Conservation (phyloP, 2,888 invertebrate species). For the Apomyelois bistriatella region DNA sequence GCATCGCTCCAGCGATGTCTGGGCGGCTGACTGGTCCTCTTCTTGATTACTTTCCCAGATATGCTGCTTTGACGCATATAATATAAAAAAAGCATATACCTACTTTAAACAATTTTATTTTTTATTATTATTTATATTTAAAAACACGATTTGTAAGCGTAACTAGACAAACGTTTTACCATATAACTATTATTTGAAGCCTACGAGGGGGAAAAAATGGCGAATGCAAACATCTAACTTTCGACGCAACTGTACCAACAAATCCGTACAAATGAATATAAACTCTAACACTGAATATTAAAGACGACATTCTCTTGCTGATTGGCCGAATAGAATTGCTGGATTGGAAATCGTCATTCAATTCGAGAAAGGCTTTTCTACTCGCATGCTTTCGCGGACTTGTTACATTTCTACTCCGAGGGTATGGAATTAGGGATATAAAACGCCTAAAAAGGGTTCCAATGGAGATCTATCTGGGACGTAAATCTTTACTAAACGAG, state of each 20-base stretch:
- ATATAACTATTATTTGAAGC: background rate
- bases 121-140: too few species aligned
- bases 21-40: too few species aligned
- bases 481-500: conserved; percentile 39
- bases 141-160: background rate
- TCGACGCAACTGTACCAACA: conserved; percentile 27
- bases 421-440: conserved; percentile 47
- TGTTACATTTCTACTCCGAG: conserved; percentile 37
- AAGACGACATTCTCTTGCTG: background rate
- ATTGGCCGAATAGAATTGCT: conserved; percentile 12
- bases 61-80: too few species aligned
- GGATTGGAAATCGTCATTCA: conserved; percentile 12
- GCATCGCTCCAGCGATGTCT: too few species aligned
- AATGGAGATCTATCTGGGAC: conserved; percentile 28
- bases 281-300: background rate
- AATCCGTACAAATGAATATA: conserved; percentile 12
- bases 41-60: too few species aligned
- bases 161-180: background rate
- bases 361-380: conserved; percentile 31
- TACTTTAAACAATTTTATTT: too few species aligned
- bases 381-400: conserved; percentile 25
- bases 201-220: conserved; percentile 33
- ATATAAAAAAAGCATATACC: too few species aligned
- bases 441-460: conserved; percentile 54
- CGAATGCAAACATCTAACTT: conserved; percentile 41